These are phyloP conservation scores for Acanthurus tractus DNA, from an alignment of 2,797 vertebrate species.

Conservation along the genomic window DNA sequence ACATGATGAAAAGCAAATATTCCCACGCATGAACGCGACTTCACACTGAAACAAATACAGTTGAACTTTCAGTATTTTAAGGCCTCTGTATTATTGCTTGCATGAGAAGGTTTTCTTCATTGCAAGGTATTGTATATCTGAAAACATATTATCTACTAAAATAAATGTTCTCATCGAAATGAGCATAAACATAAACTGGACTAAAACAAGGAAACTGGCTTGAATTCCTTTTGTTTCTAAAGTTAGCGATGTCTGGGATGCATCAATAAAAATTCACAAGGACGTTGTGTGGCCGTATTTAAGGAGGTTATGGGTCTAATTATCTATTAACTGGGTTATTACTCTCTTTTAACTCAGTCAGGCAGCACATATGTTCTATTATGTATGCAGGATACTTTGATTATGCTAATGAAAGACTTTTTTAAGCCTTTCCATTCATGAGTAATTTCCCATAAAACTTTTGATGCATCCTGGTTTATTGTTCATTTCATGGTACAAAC, in stretches of 20 bases:
- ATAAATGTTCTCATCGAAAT: conserved; percentile 69
- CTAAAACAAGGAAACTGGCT: conserved; percentile 47
- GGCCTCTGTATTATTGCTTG: conserved; percentile 57
- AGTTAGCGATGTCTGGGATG: conserved; percentile 68
- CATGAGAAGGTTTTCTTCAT: conserved; percentile 43
- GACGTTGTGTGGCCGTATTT: conserved; percentile 61
- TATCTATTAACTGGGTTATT: conserved; percentile 74
- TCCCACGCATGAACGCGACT: conserved; percentile 71
- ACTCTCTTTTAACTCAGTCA: conserved; percentile 61
- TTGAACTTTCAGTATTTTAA: conserved; percentile 56
- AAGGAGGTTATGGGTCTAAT: conserved; percentile 68
- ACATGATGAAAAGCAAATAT: conserved; percentile 77
- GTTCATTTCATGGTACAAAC: conserved; percentile 62
- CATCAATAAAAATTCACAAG: conserved; percentile 65
- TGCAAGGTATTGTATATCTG: conserved; percentile 67
- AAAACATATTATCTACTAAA: conserved; percentile 52
- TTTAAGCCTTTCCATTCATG: conserved; percentile 56
- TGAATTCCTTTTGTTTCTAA: conserved; percentile 63
- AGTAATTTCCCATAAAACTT: conserved; percentile 73
- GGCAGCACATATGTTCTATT: conserved; percentile 66
- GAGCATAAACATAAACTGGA: conserved; percentile 57
- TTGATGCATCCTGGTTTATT: conserved; percentile 60
- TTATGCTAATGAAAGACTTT: conserved; percentile 66
- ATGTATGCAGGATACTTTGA: conserved; percentile 51
- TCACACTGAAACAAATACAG: conserved; percentile 57